These are phyloP conservation scores for Mactromeris polynyma DNA, from an alignment of 2,888 invertebrate genomes.

Conservation along the genomic window DNA sequence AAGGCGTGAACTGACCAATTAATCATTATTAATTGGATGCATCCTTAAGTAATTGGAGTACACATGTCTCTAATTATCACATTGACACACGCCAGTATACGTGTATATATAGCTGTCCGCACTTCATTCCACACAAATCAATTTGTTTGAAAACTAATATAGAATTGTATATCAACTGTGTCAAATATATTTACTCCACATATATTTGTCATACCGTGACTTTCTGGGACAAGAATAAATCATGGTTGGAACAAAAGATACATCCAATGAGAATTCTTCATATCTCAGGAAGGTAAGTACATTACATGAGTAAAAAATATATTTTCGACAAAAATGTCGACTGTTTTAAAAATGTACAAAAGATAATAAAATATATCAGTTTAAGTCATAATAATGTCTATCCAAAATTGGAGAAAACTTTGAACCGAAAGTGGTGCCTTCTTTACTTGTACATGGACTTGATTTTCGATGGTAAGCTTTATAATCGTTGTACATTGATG, in stretches of 20 bases:
- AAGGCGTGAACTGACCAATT: background rate
- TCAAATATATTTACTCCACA: background rate
- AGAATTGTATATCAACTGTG: background rate
- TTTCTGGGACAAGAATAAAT: background rate
- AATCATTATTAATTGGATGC: background rate
- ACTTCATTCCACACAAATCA: background rate
- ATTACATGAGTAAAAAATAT: background rate
- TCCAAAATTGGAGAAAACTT: too few species aligned
- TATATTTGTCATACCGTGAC: background rate
- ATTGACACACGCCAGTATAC: background rate
- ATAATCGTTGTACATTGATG: background rate
- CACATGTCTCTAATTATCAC: background rate
- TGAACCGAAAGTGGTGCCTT: background rate
- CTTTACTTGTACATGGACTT: background rate
- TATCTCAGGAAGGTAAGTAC: slow-evolving; percentile 1
- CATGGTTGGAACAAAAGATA: background rate
- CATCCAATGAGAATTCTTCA: background rate
- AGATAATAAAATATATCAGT: background rate
- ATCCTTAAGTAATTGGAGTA: slow-evolving; percentile 17
- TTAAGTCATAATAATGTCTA: too few species aligned
- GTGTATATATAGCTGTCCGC: background rate
- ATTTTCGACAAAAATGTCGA: too few species aligned
- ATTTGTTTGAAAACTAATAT: background rate
- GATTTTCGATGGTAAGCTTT: background rate
- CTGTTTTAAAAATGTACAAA: background rate